Evolutionary conservation across 2,888 invertebrate genomes (phyloP), one percentile per base, ranked within the genome.

Genomic region (Drosophila acutilabella): DNA sequence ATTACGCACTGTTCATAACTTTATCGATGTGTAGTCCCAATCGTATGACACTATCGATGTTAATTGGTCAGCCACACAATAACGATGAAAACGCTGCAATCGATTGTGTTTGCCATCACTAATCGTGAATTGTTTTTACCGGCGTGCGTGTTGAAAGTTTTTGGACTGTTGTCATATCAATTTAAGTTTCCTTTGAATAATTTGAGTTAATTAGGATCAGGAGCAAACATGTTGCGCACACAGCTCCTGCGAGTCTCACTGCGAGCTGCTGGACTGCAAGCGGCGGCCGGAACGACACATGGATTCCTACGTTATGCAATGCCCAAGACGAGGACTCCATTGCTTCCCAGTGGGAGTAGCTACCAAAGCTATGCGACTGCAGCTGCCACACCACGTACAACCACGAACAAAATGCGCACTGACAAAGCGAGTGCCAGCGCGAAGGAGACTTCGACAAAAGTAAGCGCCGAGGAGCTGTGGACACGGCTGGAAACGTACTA

Each of bases 401-500:
- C n/a, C 4, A 14, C 8, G 1, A 16, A 26, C 0, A 74, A 61
- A 33, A 67, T 56, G 11, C 67, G 65, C 11, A 7, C 42, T 1
- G 23, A 38, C 11, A 64, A 71, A 48, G 10, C 16, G 1, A 36
- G 8, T 2, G 41, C 44, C 2, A 36, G 33, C 0, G 10, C 10
- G 8, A 30, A 7, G 16, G 40, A 14, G 11, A 11, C 30, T 0
- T 18, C 23, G 10, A 11, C 7, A 2, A 52, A 38, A 2, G 13
- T 36, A 2, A 78, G 64, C 14, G 38, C 76, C 6, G 86, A 84
- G 4, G 57, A 66, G 5, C 47, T 77, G 36, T 74, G 91, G 74
- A 23, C 64, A 1, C 84, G 82, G 40, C 48, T 91, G 30, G 84
- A 90, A 58, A 26, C 74, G 0, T 67, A 83, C 33, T 91, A 86